Base-by-base conservation (phyloP, 2,888 invertebrate species). In the Yponomeuta sedellus region DNA sequence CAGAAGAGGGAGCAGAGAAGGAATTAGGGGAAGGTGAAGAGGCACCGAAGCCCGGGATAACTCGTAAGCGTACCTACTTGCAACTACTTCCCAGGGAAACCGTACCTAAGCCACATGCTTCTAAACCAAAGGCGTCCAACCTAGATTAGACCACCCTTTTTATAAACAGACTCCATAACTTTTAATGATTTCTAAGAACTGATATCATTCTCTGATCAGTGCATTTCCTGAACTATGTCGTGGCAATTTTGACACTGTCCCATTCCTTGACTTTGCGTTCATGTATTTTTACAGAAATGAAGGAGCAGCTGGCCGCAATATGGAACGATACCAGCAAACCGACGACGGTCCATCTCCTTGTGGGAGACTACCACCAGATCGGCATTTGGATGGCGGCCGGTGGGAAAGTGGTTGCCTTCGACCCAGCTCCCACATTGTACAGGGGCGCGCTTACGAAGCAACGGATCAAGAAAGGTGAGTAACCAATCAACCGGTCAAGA, bases 291-390 rank as follows among this genome's bases (percentile, higher is more conserved):
- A 28, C 79, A 90, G 90, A 91, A 66, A 90, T 90, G 40, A 90
- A 89, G 57, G 89, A 89, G 58, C 80, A 80, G 0, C 79, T 91
- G 0, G 80, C 78, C 73, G 83, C 79, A 66, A 77, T 80, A 76
- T 91, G 91, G 89, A 74, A 81, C 66, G 89, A 89, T 65, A 71
- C 76, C 16, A 81, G 79, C 0, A 81, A 83, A 64, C 84, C 87
- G 0, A 75, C 76, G 0, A 73, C 77, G 0, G 71, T 82, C 0
- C 76, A 76, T 0, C 71, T 91, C 0, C 76, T 91, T 57, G 76
- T 83, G 22, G 70, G 90, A 0, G 90, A 90, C 71, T 91, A 89
- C 78, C 89, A 90, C 70, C 87, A 86, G 75, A 70, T 91, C 22
- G 90, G 91, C 0, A 77, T 90, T 56, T 91, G 91, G 91, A 74